These are phyloP conservation scores for Drosophila neotestacea DNA, from an alignment of 2,888 invertebrate genomes.

Conservation along the genomic window DNA sequence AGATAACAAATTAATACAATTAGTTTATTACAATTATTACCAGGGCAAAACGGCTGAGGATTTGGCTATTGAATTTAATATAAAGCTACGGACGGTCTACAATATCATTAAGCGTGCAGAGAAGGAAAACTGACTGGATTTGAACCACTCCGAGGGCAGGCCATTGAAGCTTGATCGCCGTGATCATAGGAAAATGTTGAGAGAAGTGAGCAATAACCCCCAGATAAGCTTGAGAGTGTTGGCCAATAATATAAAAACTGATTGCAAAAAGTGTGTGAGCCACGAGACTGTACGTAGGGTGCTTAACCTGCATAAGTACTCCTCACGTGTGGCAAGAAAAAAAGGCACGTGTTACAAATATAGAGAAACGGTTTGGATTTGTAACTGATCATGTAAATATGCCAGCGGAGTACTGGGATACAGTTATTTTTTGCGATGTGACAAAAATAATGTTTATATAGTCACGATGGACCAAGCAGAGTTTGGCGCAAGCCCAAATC, in stretches of 20 bases:
- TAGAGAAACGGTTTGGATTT: background rate
- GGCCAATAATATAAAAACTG: background rate
- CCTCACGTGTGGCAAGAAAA: conserved; percentile 4
- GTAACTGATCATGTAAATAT: background rate
- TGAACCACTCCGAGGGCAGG: too few species aligned
- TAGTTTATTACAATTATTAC: too few species aligned
- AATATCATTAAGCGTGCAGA: too few species aligned
- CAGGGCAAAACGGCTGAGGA: too few species aligned
- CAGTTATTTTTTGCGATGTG: conserved; percentile 25
- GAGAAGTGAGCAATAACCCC: too few species aligned
- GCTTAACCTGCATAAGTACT: conserved; percentile 1
- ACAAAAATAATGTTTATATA: conserved; percentile 18
- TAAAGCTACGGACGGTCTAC: too few species aligned
- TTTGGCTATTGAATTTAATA: too few species aligned
- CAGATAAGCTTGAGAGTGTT: background rate
- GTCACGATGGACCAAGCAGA: conserved; percentile 6
- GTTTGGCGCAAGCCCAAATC: conserved; percentile 36
- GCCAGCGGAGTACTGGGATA: conserved; percentile 2
- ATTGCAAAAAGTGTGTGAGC: background rate
- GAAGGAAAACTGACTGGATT: too few species aligned
- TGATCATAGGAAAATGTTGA: too few species aligned
- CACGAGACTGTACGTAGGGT: conserved; percentile 4
- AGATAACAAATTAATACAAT: too few species aligned
- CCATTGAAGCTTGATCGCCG: too few species aligned
- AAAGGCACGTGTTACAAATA: conserved; percentile 9